Conservation (phyloP, 92 coral and sea anemone species). For the Porites rus region DNA sequence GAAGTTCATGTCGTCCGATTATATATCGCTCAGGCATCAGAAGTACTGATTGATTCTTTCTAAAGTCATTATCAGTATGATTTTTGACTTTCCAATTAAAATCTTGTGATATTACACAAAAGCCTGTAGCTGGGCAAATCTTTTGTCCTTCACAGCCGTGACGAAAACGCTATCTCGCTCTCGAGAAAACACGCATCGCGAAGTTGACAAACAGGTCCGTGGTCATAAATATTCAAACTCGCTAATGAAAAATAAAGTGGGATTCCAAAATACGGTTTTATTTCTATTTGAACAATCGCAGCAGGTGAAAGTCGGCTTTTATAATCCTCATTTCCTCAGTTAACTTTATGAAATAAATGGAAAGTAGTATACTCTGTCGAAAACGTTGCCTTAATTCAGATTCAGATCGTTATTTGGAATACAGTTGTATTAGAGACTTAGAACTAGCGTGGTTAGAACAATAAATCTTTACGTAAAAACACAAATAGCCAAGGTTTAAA, state of each 20-base stretch:
- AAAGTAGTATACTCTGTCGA: not conserved
- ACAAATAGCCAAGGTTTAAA: not conserved
- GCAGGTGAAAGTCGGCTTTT: not conserved
- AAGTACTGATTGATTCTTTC: not conserved
- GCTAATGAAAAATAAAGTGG: not conserved
- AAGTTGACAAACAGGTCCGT: not conserved
- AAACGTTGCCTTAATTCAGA: not conserved
- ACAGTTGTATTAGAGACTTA: not conserved
- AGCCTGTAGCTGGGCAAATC: not conserved
- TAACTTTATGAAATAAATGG: too few species aligned
- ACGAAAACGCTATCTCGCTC: not conserved
- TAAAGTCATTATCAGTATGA: not conserved
- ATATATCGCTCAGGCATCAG: not conserved
- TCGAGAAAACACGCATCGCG: not conserved
- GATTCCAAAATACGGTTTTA: not conserved
- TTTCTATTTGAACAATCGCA: not conserved
- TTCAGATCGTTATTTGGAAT: not conserved
- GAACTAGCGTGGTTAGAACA: not conserved
- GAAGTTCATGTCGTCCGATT: slow-evolving; percentile 14
- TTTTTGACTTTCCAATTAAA: slow-evolving; percentile 18
- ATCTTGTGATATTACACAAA: not conserved
- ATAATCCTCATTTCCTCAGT: not conserved
- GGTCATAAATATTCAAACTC: slow-evolving; percentile 4
- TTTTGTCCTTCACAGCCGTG: not conserved
- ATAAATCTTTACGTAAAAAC: not conserved